Evolutionary conservation across 2,888 invertebrate species (phyloP).

Genomic region (Tetranychus piercei): DNA sequence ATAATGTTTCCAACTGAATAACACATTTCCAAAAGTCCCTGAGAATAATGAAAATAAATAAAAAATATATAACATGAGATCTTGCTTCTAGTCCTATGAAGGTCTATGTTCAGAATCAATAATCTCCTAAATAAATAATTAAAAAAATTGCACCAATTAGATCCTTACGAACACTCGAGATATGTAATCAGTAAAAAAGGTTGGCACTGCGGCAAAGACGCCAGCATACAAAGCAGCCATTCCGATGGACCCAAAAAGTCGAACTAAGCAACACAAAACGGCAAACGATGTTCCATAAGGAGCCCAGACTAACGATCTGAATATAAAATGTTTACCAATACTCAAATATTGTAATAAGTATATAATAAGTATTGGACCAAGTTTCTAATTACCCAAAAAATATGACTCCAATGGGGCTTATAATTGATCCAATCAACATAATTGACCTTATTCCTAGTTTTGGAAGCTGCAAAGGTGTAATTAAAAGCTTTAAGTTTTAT

Average conservation of each 20-base stretch:
- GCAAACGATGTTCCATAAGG: not conserved
- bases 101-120: too few species aligned
- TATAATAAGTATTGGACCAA: too few species aligned
- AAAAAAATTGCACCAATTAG: not conserved
- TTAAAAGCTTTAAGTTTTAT: not conserved
- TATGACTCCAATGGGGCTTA: not conserved
- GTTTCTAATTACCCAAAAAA: not conserved
- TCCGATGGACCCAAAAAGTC: not conserved
- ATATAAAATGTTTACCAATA: too few species aligned
- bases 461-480: not conserved
- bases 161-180: not conserved
- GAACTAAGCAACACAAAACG: not conserved
- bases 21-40: not conserved
- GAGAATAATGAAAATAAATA: not conserved
- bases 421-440: not conserved
- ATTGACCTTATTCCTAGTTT: not conserved
- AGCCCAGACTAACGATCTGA: too few species aligned
- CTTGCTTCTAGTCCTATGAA: not conserved
- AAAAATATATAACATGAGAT: not conserved
- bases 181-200: not conserved
- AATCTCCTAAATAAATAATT: too few species aligned
- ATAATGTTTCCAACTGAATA: not conserved
- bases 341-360: too few species aligned
- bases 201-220: not conserved
- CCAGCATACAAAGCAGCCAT: not conserved